Evolutionary conservation across 2,888 invertebrate species (phyloP).

Genomic region (Catocala sponsa): DNA sequence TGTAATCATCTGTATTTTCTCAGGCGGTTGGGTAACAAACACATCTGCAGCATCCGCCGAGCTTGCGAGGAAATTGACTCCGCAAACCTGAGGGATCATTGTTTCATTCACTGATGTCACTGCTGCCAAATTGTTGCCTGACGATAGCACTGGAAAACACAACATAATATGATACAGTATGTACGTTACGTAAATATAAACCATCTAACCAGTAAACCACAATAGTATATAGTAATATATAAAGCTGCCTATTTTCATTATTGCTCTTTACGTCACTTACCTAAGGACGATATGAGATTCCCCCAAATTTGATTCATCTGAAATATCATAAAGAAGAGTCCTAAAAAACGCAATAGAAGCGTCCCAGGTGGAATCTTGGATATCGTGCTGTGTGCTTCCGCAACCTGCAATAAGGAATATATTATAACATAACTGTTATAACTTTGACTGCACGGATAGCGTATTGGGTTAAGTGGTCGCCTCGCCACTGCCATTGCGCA

Average conservation of each 20-base stretch:
- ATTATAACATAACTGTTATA: too few species aligned
- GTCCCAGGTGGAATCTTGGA: conserved; percentile 85
- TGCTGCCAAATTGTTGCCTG: conserved; percentile 77
- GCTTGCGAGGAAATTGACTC: conserved; percentile 82
- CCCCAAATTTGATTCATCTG: conserved; percentile 91
- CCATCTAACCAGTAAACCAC: not conserved
- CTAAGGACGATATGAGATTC: conserved; percentile 89
- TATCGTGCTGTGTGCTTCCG: conserved; percentile 88
- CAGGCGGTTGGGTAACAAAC: conserved; percentile 81
- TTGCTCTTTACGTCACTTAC: conserved; percentile 59
- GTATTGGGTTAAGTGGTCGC: too few species aligned
- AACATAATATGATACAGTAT: too few species aligned
- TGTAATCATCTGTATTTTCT: conserved; percentile 88
- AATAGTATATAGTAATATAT: too few species aligned
- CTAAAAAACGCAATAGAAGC: conserved; percentile 90
- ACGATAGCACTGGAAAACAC: conserved; percentile 71
- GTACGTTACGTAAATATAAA: not conserved
- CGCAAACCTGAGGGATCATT: conserved; percentile 77
- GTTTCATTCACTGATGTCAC: conserved; percentile 74
- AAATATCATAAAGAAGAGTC: conserved; percentile 92
- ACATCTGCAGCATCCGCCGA: conserved; percentile 73
- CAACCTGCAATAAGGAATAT: conserved; percentile 68
- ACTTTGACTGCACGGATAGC: too few species aligned
- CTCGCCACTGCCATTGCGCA: too few species aligned
- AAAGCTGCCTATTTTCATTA: too few species aligned